Evolutionary conservation across 2,113 vertebrate genomes (phyloP).

Genomic region (Lethenteron camtschaticum): DNA sequence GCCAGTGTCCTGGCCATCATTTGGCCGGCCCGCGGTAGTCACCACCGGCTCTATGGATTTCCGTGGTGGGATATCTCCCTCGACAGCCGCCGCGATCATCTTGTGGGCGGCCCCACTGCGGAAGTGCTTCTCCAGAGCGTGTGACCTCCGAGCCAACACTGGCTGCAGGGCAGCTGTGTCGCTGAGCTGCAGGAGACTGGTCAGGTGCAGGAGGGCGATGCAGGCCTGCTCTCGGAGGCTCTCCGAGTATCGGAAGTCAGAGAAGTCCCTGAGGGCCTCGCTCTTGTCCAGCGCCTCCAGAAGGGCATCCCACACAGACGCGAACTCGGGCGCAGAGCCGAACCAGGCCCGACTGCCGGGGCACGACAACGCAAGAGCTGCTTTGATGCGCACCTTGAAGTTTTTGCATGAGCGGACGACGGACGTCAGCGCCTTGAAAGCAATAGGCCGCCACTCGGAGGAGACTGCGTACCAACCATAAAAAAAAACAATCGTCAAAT

Average conservation of each 20-base stretch:
- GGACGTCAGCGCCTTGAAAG: slow-evolving; percentile 41
- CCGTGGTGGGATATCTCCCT: too few relatives aligned
- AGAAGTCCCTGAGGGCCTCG: slow-evolving; percentile 55
- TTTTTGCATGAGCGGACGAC: slow-evolving; percentile 81
- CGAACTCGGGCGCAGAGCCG: slow-evolving; percentile 33
- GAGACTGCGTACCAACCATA: slow-evolving; percentile 24
- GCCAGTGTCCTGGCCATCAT: too few relatives aligned
- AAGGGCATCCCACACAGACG: slow-evolving; percentile 44
- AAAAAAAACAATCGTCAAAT: neutral
- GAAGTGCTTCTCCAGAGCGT: neutral
- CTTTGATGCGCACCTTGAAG: slow-evolving; percentile 87
- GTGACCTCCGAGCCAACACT: neutral
- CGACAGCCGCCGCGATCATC: too few relatives aligned
- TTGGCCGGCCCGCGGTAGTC: too few relatives aligned
- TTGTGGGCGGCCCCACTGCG: too few relatives aligned
- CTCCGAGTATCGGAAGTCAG: slow-evolving; percentile 77
- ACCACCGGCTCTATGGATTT: too few relatives aligned
- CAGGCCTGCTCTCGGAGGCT: slow-evolving; percentile 59
- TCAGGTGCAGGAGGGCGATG: slow-evolving; percentile 47
- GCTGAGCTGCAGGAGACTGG: slow-evolving; percentile 19
- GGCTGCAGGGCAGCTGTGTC: neutral
- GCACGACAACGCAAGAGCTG: slow-evolving; percentile 51
- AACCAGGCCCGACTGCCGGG: slow-evolving; percentile 37
- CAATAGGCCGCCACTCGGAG: slow-evolving; percentile 44
- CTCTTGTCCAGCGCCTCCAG: slow-evolving; percentile 56